Evolutionary conservation across 2,888 invertebrate genomes (phyloP), one percentile per base, ranked within the genome.

Genomic region (Petrophora chlorosata): DNA sequence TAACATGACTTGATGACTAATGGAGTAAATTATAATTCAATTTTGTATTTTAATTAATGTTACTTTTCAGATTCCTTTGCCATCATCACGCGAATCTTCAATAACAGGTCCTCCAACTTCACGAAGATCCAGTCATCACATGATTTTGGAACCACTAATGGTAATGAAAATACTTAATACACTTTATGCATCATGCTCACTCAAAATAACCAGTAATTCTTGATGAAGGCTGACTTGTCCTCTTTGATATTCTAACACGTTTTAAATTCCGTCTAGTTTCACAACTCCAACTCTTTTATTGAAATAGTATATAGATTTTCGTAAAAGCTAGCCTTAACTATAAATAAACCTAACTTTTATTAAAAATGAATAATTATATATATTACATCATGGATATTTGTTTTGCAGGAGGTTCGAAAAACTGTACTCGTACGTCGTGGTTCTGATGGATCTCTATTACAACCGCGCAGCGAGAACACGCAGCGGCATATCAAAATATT

Each of bases 81-180:
- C 77, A 39, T 84, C 85, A 10, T 89, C 90, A 3, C 74, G 84
- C 12, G 75, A 70, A 44, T 88, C 90, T 5, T 87, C 88, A n/a
- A 76, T 84, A 28, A 86, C 87, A 29, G 89, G 88, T 2, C 85
- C 83, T 30, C 73, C 86, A 22, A 85, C 86, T 25, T 90, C 90
- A 4, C 75, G 90, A 59, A 76, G 90, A 64, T 90, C 90, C 32
- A 90, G 90, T 55, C 85, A 89, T 59, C 86, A 90, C 41, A 76
- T 76, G 30, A 65, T 85, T 55, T 64, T 85, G 34, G 89, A 90
- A 61, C 85, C 88, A 8, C 78, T 82, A 0, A 79, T 80, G 74
- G 88, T 86, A 71, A 47, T 30, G n/a, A 35, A 33, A 39, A 14
- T 17, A 28, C 22, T 22, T 14, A n/a, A 1, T 23, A 3, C 22